Evolutionary conservation across 2,113 vertebrate species (phyloP).

Genomic region (Benitochromis conjunctus): DNA sequence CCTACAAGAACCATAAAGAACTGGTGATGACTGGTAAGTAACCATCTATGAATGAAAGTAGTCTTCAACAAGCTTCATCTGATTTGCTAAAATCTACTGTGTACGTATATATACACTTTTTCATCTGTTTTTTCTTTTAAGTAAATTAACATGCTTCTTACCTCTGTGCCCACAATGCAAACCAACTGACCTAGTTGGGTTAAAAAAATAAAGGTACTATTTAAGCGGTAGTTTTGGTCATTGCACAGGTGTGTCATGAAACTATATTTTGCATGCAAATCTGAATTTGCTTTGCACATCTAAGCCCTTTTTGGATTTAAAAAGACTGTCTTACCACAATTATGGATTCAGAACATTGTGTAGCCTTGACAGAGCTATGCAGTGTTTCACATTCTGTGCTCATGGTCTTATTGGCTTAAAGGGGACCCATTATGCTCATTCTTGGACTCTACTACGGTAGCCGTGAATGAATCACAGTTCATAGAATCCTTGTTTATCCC

Average conservation of each 20-base stretch:
- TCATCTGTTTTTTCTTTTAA: not conserved
- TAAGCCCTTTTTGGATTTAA: not conserved
- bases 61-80: not conserved
- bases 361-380: not conserved
- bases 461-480: not conserved
- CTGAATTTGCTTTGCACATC: not conserved
- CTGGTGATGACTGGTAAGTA: not conserved
- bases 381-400: not conserved
- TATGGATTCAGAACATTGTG: not conserved
- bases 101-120: not conserved
- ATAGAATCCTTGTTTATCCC: not conserved
- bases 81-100: not conserved
- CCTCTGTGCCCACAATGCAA: not conserved
- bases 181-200: not conserved
- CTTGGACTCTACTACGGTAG: not conserved
- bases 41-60: not conserved
- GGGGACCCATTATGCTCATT: not conserved
- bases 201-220: not conserved
- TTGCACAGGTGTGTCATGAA: not conserved
- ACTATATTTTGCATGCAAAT: not conserved
- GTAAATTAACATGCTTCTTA: not conserved
- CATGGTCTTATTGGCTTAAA: not conserved
- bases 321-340: not conserved
- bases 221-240: not conserved
- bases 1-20: not conserved